Conservation (phyloP, 1,140 invertebrate genomes). For the Macrobrachium nipponense region DNA sequence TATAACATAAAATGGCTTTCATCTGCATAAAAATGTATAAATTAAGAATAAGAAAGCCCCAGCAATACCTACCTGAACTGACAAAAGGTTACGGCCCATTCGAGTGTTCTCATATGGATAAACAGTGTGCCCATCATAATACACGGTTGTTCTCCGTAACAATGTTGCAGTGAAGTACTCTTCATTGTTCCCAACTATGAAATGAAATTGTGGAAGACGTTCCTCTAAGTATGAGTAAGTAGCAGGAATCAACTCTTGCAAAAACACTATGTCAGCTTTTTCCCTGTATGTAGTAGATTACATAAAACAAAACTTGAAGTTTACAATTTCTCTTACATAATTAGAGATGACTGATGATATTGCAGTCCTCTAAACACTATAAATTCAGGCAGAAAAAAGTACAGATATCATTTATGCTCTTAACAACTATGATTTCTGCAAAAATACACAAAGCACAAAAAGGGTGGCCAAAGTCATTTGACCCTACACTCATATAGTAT, state of each 20-base stretch:
- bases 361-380: no score
- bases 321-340: no score
- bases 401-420: no score
- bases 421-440: no score
- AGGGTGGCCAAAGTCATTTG: no score
- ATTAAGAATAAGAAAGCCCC: no score
- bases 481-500: no score
- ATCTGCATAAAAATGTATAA: no score
- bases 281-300: slow-evolving; percentile 70
- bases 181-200: slow-evolving; percentile 65
- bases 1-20: no score
- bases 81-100: slow-evolving; percentile 73
- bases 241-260: slow-evolving; percentile 75
- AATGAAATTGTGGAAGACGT: slow-evolving; percentile 68
- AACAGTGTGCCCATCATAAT: slow-evolving; percentile 69
- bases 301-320: background rate
- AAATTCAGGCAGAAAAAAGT: no score
- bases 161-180: slow-evolving; percentile 73
- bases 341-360: no score
- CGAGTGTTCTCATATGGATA: slow-evolving; percentile 69
- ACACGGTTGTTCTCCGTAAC: slow-evolving; percentile 69
- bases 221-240: slow-evolving; percentile 68
- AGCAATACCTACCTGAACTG: slow-evolving; percentile 67
- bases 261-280: slow-evolving; percentile 74
- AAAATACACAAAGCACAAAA: no score